Percentiles rank a stretch among this genome's conserved stretches.
phyloP scores from a whole-genome alignment of 2,888 invertebrate species.

The Andrena praecox region DNA sequence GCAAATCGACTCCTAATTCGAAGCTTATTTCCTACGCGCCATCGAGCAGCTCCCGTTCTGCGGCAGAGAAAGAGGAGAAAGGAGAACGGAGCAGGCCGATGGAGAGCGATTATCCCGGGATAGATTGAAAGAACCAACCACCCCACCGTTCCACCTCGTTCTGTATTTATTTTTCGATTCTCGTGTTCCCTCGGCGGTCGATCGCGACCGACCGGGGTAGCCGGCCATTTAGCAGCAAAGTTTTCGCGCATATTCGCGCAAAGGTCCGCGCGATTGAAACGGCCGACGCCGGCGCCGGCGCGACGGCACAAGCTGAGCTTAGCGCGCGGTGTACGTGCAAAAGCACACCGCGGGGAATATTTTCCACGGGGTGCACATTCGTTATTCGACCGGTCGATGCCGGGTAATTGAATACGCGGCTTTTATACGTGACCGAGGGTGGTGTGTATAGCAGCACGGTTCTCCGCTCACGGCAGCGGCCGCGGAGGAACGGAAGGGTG shows the following conservation, averaged over 20 bases:
- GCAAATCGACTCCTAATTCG: conserved; percentile 76
- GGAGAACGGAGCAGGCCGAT: background rate
- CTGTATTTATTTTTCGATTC: conserved; percentile 7
- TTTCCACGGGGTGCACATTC: conserved; percentile 79
- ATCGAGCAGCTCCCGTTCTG: conserved; percentile 52
- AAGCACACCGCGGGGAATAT: conserved; percentile 72
- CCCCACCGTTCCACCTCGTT: background rate
- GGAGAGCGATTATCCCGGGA: conserved; percentile 2
- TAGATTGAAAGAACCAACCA: conserved; percentile 1
- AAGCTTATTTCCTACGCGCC: conserved; percentile 71
- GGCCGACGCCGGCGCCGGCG: background rate
- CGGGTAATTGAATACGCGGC: conserved; percentile 80
- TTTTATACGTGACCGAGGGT: conserved; percentile 73
- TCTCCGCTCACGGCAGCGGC: conserved; percentile 31
- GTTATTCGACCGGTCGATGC: conserved; percentile 79
- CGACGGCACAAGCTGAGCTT: conserved; percentile 27
- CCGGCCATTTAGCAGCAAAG: conserved; percentile 9
- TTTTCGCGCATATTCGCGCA: conserved; percentile 24
- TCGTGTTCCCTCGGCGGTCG: background rate
- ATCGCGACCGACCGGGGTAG: background rate
- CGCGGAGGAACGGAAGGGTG: conserved; percentile 22
- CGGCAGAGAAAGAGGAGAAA: background rate
- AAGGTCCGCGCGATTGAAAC: conserved; percentile 26
- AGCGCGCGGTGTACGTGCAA: conserved; percentile 49
- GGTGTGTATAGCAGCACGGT: conserved; percentile 48